Evolutionary conservation across 2,113 vertebrate genomes (phyloP).

Genomic region (Mastomys coucha): DNA sequence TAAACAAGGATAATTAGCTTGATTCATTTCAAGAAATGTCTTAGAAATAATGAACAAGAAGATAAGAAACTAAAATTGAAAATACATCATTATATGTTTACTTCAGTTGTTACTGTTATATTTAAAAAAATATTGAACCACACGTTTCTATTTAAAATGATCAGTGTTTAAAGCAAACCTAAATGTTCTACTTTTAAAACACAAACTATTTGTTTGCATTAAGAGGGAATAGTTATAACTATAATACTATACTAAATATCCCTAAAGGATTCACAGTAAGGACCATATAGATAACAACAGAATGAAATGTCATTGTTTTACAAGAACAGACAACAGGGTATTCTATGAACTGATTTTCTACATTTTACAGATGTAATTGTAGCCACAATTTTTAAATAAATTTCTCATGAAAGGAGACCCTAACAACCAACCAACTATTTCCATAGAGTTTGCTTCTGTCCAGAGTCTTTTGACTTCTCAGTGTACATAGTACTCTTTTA

Average conservation of each 20-base stretch:
- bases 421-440: neutral
- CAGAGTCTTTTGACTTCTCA: neutral
- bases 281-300: neutral
- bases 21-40: neutral
- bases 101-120: neutral
- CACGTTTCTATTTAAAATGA: neutral
- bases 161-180: neutral
- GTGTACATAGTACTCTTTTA: neutral
- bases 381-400: neutral
- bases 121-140: neutral
- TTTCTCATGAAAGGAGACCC: neutral
- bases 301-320: neutral
- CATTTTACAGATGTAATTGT: neutral
- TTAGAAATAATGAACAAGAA: neutral
- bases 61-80: neutral
- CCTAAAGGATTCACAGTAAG: neutral
- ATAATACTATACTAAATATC: neutral
- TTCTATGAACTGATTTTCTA: neutral
- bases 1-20: constrained; percentile 47
- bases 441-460: neutral
- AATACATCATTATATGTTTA: neutral
- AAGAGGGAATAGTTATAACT: neutral
- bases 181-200: neutral
- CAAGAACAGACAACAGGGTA: neutral
- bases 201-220: neutral